These are phyloP conservation scores for Philaenus spumarius DNA, from an alignment of 1,140 invertebrate species.

Conservation along the genomic window DNA sequence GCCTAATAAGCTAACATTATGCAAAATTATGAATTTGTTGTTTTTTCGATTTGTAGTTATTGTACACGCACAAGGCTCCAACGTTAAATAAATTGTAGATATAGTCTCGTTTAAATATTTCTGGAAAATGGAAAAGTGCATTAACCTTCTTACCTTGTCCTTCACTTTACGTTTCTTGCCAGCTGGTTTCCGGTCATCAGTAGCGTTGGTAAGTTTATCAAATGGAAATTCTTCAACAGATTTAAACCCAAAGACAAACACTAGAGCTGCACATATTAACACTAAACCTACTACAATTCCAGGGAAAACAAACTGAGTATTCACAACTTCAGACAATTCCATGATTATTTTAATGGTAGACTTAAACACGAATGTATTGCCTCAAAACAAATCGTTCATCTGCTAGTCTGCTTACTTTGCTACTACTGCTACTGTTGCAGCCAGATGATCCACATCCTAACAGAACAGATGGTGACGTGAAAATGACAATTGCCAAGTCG, in stretches of 20 bases:
- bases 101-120: background rate
- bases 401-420: conserved; percentile 3
- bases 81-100: too few relatives aligned
- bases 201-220: conserved; percentile 51
- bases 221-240: conserved; percentile 63
- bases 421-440: background rate
- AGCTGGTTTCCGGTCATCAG: conserved; percentile 52
- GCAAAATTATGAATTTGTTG: too few relatives aligned
- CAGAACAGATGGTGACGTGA: too few relatives aligned
- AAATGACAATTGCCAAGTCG: too few relatives aligned
- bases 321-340: conserved; percentile 21
- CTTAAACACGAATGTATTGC: background rate
- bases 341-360: background rate
- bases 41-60: too few relatives aligned
- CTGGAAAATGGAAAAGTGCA: background rate
- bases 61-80: too few relatives aligned
- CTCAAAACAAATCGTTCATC: background rate
- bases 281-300: conserved; percentile 49
- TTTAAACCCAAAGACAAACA: conserved; percentile 66
- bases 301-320: conserved; percentile 50
- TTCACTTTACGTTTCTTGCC: conserved; percentile 60
- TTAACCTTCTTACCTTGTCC: conserved; percentile 54
- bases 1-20: too few relatives aligned
- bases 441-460: too few relatives aligned
- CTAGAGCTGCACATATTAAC: conserved; percentile 47